A percentile compares a stretch with the other conserved stretches of the same genome.
phyloP scores from a whole-genome alignment of 2,113 vertebrate genomes.

The Oxygymnocypris stewartii region DNA sequence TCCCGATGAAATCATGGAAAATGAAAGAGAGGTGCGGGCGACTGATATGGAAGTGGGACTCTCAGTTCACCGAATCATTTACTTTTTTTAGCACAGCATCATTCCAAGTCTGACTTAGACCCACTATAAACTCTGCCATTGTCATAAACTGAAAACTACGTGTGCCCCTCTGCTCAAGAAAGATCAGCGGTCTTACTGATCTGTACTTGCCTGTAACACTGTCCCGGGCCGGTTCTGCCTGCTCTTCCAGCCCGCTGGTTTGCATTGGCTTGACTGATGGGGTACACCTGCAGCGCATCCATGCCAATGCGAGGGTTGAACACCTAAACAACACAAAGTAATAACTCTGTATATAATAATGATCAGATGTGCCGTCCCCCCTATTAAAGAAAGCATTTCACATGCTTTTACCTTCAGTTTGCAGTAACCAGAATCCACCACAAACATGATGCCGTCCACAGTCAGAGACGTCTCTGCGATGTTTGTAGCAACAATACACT shows the following conservation, averaged over 20 bases:
- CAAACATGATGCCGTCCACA: slow-evolving; percentile 99
- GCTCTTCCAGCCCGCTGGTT: slow-evolving; percentile 97
- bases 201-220: slow-evolving; percentile 88
- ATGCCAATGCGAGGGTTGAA: slow-evolving; percentile 99
- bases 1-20: background rate
- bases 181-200: background rate
- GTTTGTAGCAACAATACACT: slow-evolving; percentile 98
- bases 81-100: no score
- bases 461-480: slow-evolving; percentile 98
- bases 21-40: background rate
- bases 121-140: background rate
- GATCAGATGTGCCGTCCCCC: background rate
- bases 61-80: no score
- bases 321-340: slow-evolving; percentile 75
- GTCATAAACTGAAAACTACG: background rate
- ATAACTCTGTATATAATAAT: background rate
- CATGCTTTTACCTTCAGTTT: slow-evolving; percentile 84
- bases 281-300: slow-evolving; percentile 97
- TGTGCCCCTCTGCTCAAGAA: background rate
- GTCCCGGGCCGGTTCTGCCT: slow-evolving; percentile 95
- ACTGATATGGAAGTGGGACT: no score
- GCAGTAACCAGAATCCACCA: slow-evolving; percentile 96
- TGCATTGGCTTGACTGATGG: slow-evolving; percentile 97
- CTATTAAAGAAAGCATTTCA: background rate
- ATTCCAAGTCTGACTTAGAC: no score